Conservation (phyloP, 2,797 vertebrate species). For the Thripadectes ignobilis region DNA sequence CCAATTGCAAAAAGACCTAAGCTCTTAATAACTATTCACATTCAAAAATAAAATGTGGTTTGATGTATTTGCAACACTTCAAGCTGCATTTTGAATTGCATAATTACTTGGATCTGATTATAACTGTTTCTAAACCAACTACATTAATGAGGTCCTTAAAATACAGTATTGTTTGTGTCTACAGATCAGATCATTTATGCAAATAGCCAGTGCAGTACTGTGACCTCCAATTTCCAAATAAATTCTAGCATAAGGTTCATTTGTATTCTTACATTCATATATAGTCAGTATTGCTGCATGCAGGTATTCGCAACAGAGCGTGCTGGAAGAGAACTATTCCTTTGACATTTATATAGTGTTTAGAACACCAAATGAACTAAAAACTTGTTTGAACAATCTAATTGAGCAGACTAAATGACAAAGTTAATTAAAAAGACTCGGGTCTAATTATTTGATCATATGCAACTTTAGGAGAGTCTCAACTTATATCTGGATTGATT, state of each 20-base stretch:
- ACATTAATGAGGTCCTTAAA: not conserved
- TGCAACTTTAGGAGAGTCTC: not conserved
- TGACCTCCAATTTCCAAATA: not conserved
- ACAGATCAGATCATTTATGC: not conserved
- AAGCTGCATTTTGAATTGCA: not conserved
- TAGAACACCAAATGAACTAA: not conserved
- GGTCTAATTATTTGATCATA: not conserved
- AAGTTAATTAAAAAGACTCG: not conserved
- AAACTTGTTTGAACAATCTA: not conserved
- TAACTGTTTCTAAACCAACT: not conserved
- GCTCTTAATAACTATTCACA: not conserved
- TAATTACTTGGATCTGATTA: not conserved
- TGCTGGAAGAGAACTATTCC: not conserved
- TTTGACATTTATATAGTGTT: not conserved
- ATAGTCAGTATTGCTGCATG: not conserved
- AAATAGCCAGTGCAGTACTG: not conserved
- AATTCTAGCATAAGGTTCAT: not conserved
- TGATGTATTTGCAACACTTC: not conserved
- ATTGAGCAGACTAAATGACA: not conserved
- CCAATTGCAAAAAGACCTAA: not conserved
- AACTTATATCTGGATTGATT: not conserved
- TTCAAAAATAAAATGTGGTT: not conserved
- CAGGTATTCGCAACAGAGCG: not conserved
- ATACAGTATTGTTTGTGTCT: not conserved
- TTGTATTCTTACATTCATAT: not conserved